Conservation (phyloP, 2,797 vertebrate species). For the Sandelia bainsii region DNA sequence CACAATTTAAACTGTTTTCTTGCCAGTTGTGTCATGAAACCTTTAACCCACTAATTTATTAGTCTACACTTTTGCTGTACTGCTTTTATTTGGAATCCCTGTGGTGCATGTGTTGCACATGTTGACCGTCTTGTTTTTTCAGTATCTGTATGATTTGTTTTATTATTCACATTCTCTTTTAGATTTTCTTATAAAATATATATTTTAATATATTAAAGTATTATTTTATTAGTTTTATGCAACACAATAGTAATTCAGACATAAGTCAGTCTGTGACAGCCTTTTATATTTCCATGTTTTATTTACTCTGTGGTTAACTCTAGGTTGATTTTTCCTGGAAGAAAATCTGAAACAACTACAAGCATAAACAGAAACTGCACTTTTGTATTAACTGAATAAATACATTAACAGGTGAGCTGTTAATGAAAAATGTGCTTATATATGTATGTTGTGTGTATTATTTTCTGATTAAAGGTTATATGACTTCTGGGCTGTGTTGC, state of each 20-base stretch:
- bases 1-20: background rate
- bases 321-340: constrained; percentile 15
- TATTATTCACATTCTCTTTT: background rate
- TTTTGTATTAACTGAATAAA: constrained; percentile 1
- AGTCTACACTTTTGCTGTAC: background rate
- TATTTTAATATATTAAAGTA: too few relatives aligned
- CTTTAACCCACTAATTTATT: background rate
- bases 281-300: constrained; percentile 10
- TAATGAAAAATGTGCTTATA: too few relatives aligned
- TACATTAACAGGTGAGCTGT: too few relatives aligned
- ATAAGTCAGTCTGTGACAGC: constrained; percentile 1
- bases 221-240: too few relatives aligned
- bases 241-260: background rate
- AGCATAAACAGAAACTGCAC: constrained; percentile 1
- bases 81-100: background rate
- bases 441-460: too few relatives aligned
- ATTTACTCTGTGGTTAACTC: constrained; percentile 28
- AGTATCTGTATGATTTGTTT: background rate
- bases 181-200: background rate
- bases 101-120: background rate
- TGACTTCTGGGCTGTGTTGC: too few relatives aligned
- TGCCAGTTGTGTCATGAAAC: background rate
- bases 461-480: too few relatives aligned
- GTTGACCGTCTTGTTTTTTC: too few relatives aligned
- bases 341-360: background rate